A percentile compares a stretch with the other conserved stretches of the same genome.
phyloP scores from a whole-genome alignment of 2,113 vertebrate species.

The Charadrius vociferus region DNA sequence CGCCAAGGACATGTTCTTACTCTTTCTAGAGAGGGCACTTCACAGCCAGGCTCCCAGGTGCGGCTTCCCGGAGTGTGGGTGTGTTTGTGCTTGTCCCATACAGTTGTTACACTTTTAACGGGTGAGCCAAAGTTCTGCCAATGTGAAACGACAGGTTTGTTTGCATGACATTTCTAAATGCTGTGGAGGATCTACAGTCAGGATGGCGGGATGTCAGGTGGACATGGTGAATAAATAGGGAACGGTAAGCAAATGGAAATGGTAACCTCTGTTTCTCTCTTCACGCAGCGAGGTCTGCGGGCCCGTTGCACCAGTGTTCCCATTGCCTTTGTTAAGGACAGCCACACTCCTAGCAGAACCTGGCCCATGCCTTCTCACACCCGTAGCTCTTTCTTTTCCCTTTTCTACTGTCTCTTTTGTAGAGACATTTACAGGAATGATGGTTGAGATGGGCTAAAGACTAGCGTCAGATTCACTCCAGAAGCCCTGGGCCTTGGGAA shows the following conservation, averaged over 20 bases:
- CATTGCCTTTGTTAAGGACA: not conserved
- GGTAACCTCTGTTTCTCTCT: not conserved
- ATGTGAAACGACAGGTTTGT: not conserved
- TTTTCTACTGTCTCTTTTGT: not conserved
- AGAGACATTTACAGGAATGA: not conserved
- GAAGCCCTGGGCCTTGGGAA: not conserved
- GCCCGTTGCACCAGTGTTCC: not conserved
- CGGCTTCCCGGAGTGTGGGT: not conserved
- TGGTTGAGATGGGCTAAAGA: not conserved
- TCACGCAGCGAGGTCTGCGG: accelerated
- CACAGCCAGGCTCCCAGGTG: not conserved
- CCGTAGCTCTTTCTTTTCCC: not conserved
- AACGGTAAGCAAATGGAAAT: not conserved
- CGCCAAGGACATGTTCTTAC: not conserved
- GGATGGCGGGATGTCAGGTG: not conserved
- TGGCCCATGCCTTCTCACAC: not conserved
- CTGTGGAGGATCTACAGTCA: not conserved
- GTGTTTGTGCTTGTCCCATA: not conserved
- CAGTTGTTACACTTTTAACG: not conserved
- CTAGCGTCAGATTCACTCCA: not conserved
- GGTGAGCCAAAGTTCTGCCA: not conserved
- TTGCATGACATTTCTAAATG: not conserved
- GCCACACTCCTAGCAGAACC: not conserved
- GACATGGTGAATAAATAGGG: not conserved
- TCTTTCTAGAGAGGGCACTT: not conserved